Base-by-base conservation (phyloP, 2,113 vertebrate species). In the Pseudorasbora parva region DNA sequence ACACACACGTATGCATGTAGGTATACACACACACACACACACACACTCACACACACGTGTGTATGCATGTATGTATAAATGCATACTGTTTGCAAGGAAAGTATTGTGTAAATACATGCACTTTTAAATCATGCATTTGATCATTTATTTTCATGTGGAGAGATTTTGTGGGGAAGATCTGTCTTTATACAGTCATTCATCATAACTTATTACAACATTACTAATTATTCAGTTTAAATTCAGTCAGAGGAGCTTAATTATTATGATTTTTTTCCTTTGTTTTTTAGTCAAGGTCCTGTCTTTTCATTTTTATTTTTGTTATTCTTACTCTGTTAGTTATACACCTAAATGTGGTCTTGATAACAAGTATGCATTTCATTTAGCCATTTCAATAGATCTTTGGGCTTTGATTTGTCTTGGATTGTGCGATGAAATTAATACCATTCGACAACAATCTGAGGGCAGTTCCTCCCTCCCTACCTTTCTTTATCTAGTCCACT, bases 61-160 rank as follows among this genome's bases (percentile, higher is more conserved):
- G n/a, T n/a, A n/a, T n/a, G n/a, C n/a, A n/a, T n/a, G n/a, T n/a
- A n/a, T n/a, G n/a, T n/a, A n/a, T n/a, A n/a, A n/a, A n/a, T n/a
- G n/a, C n/a, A n/a, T n/a, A n/a, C n/a, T n/a, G n/a, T n/a, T n/a
- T n/a, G n/a, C n/a, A n/a, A n/a, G n/a, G n/a, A n/a, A 27, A 49
- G 9, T 19, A 64, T 62, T 62, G 7, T 45, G 23, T 8, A 64
- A 73, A 56, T 56, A 43, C 10, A 33, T 75, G 59, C 47, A 56
- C 25, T 77, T 75, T 41, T 30, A 64, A 49, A 37, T 47, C 51
- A 41, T 49, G 11, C n/a, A 0, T 77, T 56, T 60, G 25, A 7
- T 77, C 56, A 76, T 76, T 17, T 66, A 51, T 66, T 83, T 69
- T 83, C 11, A 83, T 45, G 37, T 77, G 10, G 47, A 19, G 73